Conservation (phyloP, 30 jellyfish, hydroid and myxozoan genomes). For the Turritopsis rubra region DNA sequence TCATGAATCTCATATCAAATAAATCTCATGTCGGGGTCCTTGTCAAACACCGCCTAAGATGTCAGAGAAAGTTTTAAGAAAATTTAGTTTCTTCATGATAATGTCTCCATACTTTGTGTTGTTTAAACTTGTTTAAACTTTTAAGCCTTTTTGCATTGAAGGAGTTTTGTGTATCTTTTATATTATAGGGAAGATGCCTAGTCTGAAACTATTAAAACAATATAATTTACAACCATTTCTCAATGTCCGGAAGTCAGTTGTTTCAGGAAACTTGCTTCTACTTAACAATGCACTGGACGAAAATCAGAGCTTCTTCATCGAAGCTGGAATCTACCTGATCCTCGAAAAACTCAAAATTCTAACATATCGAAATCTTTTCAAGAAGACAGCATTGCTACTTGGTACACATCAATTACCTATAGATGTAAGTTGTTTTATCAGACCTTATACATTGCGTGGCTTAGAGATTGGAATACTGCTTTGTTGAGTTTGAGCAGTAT, state of each 20-base stretch:
- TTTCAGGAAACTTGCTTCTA: constrained; percentile 65
- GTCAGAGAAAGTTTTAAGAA: too few species aligned
- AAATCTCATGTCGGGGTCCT: too few species aligned
- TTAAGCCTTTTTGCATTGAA: too few species aligned
- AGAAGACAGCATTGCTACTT: constrained; percentile 72
- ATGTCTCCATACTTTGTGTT: too few species aligned
- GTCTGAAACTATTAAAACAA: constrained; percentile 48
- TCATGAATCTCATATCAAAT: too few species aligned
- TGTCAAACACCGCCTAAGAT: too few species aligned
- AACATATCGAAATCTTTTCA: constrained; percentile 85
- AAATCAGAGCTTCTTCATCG: constrained; percentile 78
- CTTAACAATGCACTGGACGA: constrained; percentile 75
- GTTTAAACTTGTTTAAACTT: too few species aligned
- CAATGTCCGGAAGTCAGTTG: constrained; percentile 75
- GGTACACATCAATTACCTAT: constrained; percentile 86
- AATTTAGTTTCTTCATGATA: too few species aligned
- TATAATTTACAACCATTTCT: constrained; percentile 65
- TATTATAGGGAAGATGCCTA: constrained; percentile 83
- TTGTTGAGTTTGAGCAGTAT: too few species aligned
- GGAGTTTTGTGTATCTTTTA: too few species aligned
- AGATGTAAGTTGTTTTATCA: constrained; percentile 28
- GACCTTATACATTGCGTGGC: too few species aligned
- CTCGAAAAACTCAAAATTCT: constrained; percentile 85
- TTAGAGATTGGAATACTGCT: too few species aligned
- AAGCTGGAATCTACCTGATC: constrained; percentile 79